Evolutionary conservation across 2,797 vertebrate genomes (phyloP), one percentile per base, ranked within the genome.

Genomic region (Siniperca undulata): DNA sequence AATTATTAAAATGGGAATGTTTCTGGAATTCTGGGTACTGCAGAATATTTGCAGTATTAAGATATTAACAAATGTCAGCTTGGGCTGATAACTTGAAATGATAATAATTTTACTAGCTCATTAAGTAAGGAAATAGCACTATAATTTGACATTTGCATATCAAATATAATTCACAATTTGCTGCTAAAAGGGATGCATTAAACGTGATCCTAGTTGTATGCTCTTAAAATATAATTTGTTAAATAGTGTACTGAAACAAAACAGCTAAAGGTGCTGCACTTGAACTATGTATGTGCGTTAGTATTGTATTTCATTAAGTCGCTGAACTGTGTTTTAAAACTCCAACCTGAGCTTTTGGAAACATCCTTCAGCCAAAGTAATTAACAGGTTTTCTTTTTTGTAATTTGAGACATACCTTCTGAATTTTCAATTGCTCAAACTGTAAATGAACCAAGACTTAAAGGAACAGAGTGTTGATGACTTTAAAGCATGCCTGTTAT

Each of bases 1-100:
- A 78, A 91, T 85, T 79, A 83, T 92, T 86, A 72, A 89, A 80
- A 89, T 70, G 66, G 80, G 80, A 56, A 82, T 79, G 77, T 88
- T 89, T 83, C 69, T 68, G 38, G 38, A 72, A 60, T 74, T 91
- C 38, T 75, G 61, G 53, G 55, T 70, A 61, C 62, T 74, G 60
- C 64, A 74, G 52, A 77, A 68, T 73, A 46, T n/a, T 79, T 75
- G 1, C 27, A 86, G 68, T 76, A 76, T 82, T 70, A 69, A 46
- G 65, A 76, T 80, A 78, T 89, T 82, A 88, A 73, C n/a, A 77
- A 65, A 85, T 75, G 75, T 80, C 55, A 75, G 20, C 50, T 44
- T 34, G 12, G 53, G 62, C 38, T 78, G 59, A 81, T 59, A 81
- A 65, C 38, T 40, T 55, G 14, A 48, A 74, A 40, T 36, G 3